Conservation (phyloP, 2,797 vertebrate species). For the Lithobates pipiens region DNA sequence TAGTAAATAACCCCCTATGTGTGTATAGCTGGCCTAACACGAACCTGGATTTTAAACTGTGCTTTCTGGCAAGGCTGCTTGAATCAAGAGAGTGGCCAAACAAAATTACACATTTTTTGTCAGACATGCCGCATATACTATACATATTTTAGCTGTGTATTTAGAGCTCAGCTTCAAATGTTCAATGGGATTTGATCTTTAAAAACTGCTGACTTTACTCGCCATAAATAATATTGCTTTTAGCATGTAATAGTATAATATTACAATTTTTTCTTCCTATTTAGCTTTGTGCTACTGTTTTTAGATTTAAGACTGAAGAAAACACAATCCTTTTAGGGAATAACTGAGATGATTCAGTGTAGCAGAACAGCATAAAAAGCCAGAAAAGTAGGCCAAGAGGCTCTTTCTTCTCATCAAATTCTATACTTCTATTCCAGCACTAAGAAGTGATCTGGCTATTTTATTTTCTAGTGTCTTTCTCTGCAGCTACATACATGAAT, state of each 20-base stretch:
- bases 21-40: too few species aligned
- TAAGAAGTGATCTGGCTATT: background rate
- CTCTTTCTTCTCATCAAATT: constrained; percentile 7
- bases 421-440: constrained; percentile 1
- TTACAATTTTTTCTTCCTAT: background rate
- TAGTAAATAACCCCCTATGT: too few species aligned
- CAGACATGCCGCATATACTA: too few species aligned
- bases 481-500: constrained; percentile 2
- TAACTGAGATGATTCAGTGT: background rate
- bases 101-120: too few species aligned
- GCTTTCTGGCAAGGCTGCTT: too few species aligned
- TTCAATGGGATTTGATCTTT: background rate
- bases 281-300: background rate
- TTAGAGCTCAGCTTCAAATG: too few species aligned
- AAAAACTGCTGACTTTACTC: background rate
- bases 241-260: background rate
- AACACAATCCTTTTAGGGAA: constrained; percentile 9
- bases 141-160: too few species aligned
- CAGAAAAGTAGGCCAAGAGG: constrained; percentile 34
- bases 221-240: background rate
- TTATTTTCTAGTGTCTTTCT: constrained; percentile 12
- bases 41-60: too few species aligned
- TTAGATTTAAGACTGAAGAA: background rate
- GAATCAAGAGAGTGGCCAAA: too few species aligned
- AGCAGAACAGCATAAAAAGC: background rate